phyloP scores from a whole-genome alignment of 2,797 vertebrate genomes.

The Meriones psammophilus region DNA sequence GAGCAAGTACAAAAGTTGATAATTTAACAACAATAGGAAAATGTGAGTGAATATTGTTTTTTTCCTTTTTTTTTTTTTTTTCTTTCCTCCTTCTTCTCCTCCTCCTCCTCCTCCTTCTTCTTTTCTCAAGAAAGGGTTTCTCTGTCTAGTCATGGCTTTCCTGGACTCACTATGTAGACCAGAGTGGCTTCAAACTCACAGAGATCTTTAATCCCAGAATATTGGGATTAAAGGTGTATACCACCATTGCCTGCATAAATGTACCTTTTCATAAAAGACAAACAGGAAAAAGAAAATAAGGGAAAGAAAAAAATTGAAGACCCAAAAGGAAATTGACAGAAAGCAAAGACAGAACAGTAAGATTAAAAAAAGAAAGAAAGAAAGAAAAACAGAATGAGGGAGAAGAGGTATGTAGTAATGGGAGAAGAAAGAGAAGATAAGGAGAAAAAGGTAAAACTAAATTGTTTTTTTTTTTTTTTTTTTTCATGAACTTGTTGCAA shows the following conservation, averaged over 20 bases:
- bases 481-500: background rate
- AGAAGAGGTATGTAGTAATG: background rate
- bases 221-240: background rate
- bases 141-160: background rate
- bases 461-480: background rate
- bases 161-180: background rate
- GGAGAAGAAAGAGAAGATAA: background rate
- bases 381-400: background rate
- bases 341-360: constrained; percentile 13
- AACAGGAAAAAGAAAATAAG: background rate
- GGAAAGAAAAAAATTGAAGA: background rate
- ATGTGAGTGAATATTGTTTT: background rate
- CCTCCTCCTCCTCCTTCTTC: no score
- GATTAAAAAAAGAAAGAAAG: background rate
- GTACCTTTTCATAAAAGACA: background rate
- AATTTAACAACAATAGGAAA: background rate
- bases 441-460: background rate
- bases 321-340: background rate
- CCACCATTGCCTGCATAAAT: background rate
- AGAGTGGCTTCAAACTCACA: background rate
- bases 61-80: background rate
- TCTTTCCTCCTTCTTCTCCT: no score
- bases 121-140: background rate
- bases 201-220: background rate
- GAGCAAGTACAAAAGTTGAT: constrained; percentile 42